Percentiles rank a stretch among this genome's conserved stretches.
Evolutionary conservation across 1,140 invertebrate genomes (phyloP).

Genomic region (Ptiloglossa arizonensis): DNA sequence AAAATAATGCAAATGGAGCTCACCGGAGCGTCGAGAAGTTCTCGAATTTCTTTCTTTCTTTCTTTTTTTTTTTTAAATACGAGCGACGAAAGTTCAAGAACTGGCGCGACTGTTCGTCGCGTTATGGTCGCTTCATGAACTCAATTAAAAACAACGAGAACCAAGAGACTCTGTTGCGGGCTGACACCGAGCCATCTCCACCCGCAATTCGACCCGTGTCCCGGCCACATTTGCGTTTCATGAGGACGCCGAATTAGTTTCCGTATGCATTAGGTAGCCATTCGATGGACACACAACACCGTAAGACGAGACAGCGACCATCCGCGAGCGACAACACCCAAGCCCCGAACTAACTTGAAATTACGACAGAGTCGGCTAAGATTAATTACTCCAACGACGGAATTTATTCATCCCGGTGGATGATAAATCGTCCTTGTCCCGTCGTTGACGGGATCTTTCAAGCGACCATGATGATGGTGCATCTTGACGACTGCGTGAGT

Average conservation of each 20-base stretch:
- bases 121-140: neutral
- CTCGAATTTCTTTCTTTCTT: too few species aligned
- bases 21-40: too few species aligned
- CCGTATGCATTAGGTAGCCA: conserved; percentile 13
- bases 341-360: neutral
- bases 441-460: neutral
- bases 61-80: too few species aligned
- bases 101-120: neutral
- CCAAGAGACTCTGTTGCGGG: neutral
- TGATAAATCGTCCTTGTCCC: conserved; percentile 4
- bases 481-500: neutral
- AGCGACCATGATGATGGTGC: neutral
- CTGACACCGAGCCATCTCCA: neutral
- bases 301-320: neutral
- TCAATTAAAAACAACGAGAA: conserved; percentile 24
- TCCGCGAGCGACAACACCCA: neutral
- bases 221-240: conserved; percentile 24
- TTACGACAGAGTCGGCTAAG: neutral
- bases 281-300: conserved; percentile 19
- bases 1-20: too few species aligned
- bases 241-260: conserved; percentile 32
- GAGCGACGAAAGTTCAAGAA: neutral
- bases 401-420: conserved; percentile 2
- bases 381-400: conserved; percentile 6
- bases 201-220: neutral